Evolutionary conservation across 2,888 invertebrate species (phyloP).

Genomic region (Bellardia bayeri): DNA sequence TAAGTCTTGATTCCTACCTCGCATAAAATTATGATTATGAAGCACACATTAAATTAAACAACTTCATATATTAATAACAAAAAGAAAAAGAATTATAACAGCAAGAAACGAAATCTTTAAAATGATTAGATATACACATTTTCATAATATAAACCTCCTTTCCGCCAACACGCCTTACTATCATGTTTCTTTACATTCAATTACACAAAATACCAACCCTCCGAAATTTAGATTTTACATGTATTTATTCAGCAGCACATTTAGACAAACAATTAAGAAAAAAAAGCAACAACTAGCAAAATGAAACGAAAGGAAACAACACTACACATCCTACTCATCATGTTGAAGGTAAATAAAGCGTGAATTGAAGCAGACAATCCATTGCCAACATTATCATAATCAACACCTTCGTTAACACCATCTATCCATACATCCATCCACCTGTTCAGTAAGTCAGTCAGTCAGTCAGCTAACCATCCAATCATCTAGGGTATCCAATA

Average conservation of each 20-base stretch:
- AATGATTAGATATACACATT: conserved; percentile 34
- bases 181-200: conserved; percentile 41
- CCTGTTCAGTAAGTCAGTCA: not conserved
- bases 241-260: conserved; percentile 23
- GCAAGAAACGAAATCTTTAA: conserved; percentile 38
- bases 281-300: not conserved
- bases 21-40: conserved; percentile 29
- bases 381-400: conserved; percentile 69
- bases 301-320: conserved; percentile 28
- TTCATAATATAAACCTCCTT: not conserved
- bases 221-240: not conserved
- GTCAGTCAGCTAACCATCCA: not conserved
- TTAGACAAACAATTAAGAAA: conserved; percentile 3
- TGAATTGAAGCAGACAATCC: conserved; percentile 63
- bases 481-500: not conserved
- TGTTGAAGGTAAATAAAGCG: conserved; percentile 68
- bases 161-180: conserved; percentile 55
- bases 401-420: conserved; percentile 69
- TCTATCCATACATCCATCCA: not conserved
- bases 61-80: conserved; percentile 30
- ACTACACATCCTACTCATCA: conserved; percentile 60
- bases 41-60: conserved; percentile 35
- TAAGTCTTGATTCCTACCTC: conserved; percentile 5
- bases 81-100: not conserved
- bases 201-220: conserved; percentile 19